A percentile compares a stretch with the other conserved stretches of the same genome.
These are phyloP conservation scores for Hypsibius dujardini DNA, from an alignment of 1,140 invertebrate species.

Conservation along the genomic window DNA sequence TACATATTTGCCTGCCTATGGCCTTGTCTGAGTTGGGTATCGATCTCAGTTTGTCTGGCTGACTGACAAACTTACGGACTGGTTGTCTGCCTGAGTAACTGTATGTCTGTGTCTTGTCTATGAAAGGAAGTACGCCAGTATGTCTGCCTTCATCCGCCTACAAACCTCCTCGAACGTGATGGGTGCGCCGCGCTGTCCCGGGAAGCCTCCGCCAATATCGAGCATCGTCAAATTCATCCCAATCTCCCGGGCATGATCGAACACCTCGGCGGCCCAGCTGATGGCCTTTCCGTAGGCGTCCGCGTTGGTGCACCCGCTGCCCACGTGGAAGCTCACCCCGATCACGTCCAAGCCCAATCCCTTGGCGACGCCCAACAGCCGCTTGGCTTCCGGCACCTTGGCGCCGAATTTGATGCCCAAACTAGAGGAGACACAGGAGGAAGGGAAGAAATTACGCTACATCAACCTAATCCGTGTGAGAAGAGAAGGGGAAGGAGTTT, in stretches of 20 bases:
- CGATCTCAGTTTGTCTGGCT: too few species aligned
- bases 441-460: too few species aligned
- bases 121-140: too few species aligned
- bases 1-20: too few species aligned
- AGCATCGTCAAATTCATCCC: slow-evolving; percentile 34
- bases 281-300: slow-evolving; percentile 35
- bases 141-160: background rate
- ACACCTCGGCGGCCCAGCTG: slow-evolving; percentile 29
- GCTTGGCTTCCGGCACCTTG: slow-evolving; percentile 57
- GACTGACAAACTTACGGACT: too few species aligned
- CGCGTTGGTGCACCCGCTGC: slow-evolving; percentile 34
- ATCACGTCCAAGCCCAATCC: slow-evolving; percentile 53
- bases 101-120: too few species aligned
- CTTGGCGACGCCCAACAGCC: slow-evolving; percentile 55
- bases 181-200: slow-evolving; percentile 29
- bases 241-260: slow-evolving; percentile 30
- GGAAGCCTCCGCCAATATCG: slow-evolving; percentile 38
- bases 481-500: too few species aligned
- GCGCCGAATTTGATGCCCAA: slow-evolving; percentile 92
- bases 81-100: too few species aligned
- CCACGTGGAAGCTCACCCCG: slow-evolving; percentile 43
- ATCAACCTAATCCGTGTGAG: too few species aligned
- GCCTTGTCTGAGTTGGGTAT: too few species aligned
- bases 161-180: slow-evolving; percentile 33
- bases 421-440: background rate